Evolutionary conservation across 1,140 invertebrate species (phyloP), one percentile per base, ranked within the genome.

Genomic region (Trypoxylus dichotomus): DNA sequence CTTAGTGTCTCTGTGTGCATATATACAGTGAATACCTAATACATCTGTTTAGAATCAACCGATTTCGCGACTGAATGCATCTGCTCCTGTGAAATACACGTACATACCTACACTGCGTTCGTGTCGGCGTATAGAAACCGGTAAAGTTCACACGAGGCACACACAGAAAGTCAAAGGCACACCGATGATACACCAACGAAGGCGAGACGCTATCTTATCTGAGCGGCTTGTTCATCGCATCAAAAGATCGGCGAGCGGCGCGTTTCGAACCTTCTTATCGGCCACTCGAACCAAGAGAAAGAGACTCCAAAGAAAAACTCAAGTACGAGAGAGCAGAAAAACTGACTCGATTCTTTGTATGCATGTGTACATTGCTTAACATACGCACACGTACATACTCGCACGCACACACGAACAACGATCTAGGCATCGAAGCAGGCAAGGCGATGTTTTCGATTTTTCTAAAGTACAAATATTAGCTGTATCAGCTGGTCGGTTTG

Each of bases 251-350:
- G 60, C 60, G 10, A 68, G 60, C 60, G 60, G 60, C 24, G 60
- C 60, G 60, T 68, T 68, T 68, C 60, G 60, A 68, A 68, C 60
- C 60, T 68, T 15, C 60, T 68, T 68, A 68, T 68, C 60, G 60
- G 60, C 60, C 60, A 68, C 60, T 68, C 60, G 60, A 68, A 27
- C 19, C 24, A 24, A 13, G 27, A 29, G 60, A 68, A 68, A 27
- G 60, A 68, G 19, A 8, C 7, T 68, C 21, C 60, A 24, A 27
- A 13, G 13, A 25, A 68, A 68, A 68, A 24, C 24, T 68, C 11
- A n/a, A 54, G 47, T 19, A 19, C 47, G 47, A 54, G 15, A 54
- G 47, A 54, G 47, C 13, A 15, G 19, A 54, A 19, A 54, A 54
- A n/a, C 19, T 54, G 21, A 24, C 60, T 25, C 19, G 13, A 24